Conservation (phyloP, 2,113 vertebrate species). For the Onychostoma macrolepis region DNA sequence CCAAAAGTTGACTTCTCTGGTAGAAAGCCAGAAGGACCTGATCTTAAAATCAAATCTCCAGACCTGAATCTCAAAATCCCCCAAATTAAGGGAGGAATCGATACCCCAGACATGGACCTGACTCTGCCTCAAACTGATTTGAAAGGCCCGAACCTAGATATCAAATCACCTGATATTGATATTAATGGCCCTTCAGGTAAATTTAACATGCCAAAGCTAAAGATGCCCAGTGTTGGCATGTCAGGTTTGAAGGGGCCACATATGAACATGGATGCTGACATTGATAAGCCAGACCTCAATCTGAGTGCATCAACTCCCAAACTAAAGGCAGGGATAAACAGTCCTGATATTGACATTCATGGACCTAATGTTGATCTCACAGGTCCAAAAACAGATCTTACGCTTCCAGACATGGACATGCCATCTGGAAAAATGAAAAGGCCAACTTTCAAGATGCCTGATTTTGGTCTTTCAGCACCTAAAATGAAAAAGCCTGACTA, state of each 20-base stretch:
- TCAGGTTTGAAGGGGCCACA: background rate
- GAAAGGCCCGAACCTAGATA: background rate
- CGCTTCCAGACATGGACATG: slow-evolving; percentile 59
- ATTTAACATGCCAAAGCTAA: background rate
- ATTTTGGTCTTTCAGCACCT: slow-evolving; percentile 60
- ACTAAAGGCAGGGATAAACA: slow-evolving; percentile 51
- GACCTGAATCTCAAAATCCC: slow-evolving; percentile 55
- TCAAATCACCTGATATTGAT: background rate
- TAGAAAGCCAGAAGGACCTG: slow-evolving; percentile 56
- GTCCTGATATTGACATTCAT: slow-evolving; percentile 39
- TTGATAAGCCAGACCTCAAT: background rate
- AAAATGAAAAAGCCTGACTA: slow-evolving; percentile 62
- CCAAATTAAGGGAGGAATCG: slow-evolving; percentile 63
- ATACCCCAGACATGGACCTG: slow-evolving; percentile 49
- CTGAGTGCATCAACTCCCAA: background rate
- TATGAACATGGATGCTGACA: background rate
- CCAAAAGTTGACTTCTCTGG: slow-evolving; percentile 61
- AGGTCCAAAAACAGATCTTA: slow-evolving; percentile 55
- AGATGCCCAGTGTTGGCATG: background rate
- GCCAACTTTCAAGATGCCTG: slow-evolving; percentile 49
- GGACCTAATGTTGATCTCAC: slow-evolving; percentile 40
- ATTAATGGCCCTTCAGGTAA: background rate
- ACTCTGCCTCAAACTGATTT: slow-evolving; percentile 34
- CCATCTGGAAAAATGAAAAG: slow-evolving; percentile 53
- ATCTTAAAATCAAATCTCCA: slow-evolving; percentile 56